Evolutionary conservation across 2,888 invertebrate genomes (phyloP), one percentile per base, ranked within the genome.

Genomic region (Torymus aiolomorphi): DNA sequence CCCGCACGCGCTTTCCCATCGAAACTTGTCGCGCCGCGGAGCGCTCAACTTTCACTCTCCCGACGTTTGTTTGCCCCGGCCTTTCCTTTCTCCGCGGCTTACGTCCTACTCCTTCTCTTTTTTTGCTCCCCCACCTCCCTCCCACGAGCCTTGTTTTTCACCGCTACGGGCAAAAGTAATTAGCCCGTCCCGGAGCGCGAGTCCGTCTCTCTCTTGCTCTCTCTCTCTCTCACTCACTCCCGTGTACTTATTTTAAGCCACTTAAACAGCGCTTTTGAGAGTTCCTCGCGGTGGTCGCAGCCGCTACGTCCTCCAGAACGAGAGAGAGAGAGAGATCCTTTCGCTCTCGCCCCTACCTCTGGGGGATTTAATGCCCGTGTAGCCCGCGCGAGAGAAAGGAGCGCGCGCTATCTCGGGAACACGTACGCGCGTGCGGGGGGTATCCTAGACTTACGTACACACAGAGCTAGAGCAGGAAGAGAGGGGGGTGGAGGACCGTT

Each of bases 241-340:
- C 42, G 61, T 66, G 83, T 85, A 83, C 86, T 86, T 86, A 85
- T 83, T 83, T 80, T 86, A 86, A 86, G 85, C 86, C 83, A 86
- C 83, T 84, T 84, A 83, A 84, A 83, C 84, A 83, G 83, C 84
- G 83, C 82, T 83, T 80, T 72, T 52, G 70, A 80, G 81, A 69
- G 78, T 73, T 80, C 72, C 67, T 78, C 77, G 76, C 72, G 67
- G 54, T 54, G 31, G 31, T 31, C 31, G 31, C 31, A 31, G 31
- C 31, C 31, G 8, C 8, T 31, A 3, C 73, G 18, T 66, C 65
- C 72, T 62, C 62, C 13, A 31, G 31, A 3, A 31, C 31, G 13
- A 11, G 62, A 62, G 62, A 12, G 52, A n/a, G n/a, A n/a, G n/a
- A 63, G 57, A 42, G 59, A 67, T 63, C 56, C 75, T 42, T 42